A percentile compares a stretch with the other conserved stretches of the same genome.
Conservation (phyloP, 1,140 invertebrate genomes). For the Atta texana region DNA sequence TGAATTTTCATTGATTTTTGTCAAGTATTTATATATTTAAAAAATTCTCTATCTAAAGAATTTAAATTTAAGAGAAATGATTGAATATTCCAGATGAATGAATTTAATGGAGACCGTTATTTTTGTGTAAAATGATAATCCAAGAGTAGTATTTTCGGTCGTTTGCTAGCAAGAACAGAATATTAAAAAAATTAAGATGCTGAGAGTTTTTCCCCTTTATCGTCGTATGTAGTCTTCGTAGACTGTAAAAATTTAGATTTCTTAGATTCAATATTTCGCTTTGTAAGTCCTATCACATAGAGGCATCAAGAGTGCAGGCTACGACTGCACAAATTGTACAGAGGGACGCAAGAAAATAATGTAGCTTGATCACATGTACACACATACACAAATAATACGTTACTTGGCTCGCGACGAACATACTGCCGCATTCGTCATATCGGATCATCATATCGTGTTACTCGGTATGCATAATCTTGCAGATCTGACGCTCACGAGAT, state of each 20-base stretch:
- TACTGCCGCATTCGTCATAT: slow-evolving; percentile 31
- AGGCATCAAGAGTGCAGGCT: slow-evolving; percentile 41
- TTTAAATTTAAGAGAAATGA: background rate
- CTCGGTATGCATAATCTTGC: background rate
- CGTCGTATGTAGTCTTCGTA: slow-evolving; percentile 33
- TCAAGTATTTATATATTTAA: background rate
- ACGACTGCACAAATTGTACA: slow-evolving; percentile 16
- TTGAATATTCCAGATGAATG: background rate
- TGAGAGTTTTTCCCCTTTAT: background rate
- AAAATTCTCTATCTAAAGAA: background rate
- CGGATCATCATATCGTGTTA: slow-evolving; percentile 41
- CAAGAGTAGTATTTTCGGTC: background rate
- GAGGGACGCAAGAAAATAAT: background rate
- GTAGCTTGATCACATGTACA: background rate
- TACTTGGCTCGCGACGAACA: slow-evolving; percentile 24
- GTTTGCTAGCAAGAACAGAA: slow-evolving; percentile 8
- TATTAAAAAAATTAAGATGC: slow-evolving; percentile 20
- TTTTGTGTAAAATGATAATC: background rate
- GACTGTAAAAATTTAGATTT: slow-evolving; percentile 20
- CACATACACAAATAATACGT: background rate
- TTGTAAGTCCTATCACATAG: background rate
- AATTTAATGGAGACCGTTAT: slow-evolving; percentile 1
- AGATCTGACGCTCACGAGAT: slow-evolving; percentile 7
- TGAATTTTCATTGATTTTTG: background rate
- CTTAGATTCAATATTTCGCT: slow-evolving; percentile 45